Evolutionary conservation across 92 coral and sea anemone species (phyloP).

Genomic region (Siderastrea siderea): DNA sequence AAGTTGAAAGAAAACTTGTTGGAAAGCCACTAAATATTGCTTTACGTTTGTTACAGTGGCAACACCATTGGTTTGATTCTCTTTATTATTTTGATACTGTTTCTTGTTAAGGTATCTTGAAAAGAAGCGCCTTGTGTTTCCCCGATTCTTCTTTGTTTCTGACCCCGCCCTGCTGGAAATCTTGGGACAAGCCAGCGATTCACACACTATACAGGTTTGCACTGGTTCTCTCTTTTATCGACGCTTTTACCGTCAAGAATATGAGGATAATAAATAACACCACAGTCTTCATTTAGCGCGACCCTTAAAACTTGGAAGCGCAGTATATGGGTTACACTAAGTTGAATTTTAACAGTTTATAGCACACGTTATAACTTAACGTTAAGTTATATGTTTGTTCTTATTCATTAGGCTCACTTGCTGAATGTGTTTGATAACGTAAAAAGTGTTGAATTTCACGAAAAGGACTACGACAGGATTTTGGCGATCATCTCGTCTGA

Average conservation of each 20-base stretch:
- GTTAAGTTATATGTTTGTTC: neutral
- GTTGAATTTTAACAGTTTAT: too few species aligned
- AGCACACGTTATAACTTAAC: neutral
- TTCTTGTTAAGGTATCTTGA: slow-evolving; percentile 77
- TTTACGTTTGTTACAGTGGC: too few species aligned
- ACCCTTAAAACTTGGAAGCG: too few species aligned
- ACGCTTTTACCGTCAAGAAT: neutral
- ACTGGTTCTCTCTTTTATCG: neutral
- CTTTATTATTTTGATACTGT: too few species aligned
- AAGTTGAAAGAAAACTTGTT: too few species aligned
- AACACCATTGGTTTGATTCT: neutral
- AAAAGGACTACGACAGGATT: slow-evolving; percentile 92
- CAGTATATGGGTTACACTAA: too few species aligned
- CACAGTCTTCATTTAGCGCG: neutral
- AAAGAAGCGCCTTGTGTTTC: slow-evolving; percentile 90
- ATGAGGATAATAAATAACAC: neutral
- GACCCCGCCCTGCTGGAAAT: slow-evolving; percentile 92
- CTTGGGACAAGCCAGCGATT: slow-evolving; percentile 94
- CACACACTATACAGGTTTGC: slow-evolving; percentile 91
- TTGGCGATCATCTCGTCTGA: slow-evolving; percentile 89
- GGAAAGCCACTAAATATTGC: too few species aligned
- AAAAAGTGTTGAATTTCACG: slow-evolving; percentile 88
- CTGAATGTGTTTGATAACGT: slow-evolving; percentile 92
- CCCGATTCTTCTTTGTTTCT: slow-evolving; percentile 93
- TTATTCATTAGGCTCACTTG: slow-evolving; percentile 76